Evolutionary conservation across 1,140 invertebrate genomes (phyloP).

Genomic region (Potamilus streckersoni): DNA sequence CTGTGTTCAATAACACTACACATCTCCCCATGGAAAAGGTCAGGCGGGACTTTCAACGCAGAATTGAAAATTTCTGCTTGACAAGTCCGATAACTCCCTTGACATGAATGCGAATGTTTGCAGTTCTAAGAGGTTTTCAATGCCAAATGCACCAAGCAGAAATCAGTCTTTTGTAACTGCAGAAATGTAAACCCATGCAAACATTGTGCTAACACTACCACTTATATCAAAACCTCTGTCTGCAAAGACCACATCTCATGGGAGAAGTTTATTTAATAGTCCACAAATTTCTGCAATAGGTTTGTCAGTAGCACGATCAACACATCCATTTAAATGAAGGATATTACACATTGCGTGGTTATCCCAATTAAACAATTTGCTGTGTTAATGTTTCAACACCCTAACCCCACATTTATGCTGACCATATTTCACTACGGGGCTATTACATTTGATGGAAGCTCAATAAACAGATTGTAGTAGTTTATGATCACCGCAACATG

Average conservation of each 20-base stretch:
- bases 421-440: constrained; percentile 9
- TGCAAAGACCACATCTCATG: constrained; percentile 24
- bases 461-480: too few species aligned
- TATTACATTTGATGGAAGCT: too few species aligned
- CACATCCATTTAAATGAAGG: constrained; percentile 30
- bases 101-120: constrained; percentile 48
- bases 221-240: constrained; percentile 25
- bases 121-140: constrained; percentile 38
- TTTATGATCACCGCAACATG: too few species aligned
- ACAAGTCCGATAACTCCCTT: constrained; percentile 46
- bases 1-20: too few species aligned
- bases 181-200: constrained; percentile 16
- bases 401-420: background rate
- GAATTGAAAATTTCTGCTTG: constrained; percentile 10
- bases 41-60: background rate
- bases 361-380: constrained; percentile 10
- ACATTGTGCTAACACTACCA: constrained; percentile 6
- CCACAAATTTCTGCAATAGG: constrained; percentile 12
- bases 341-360: constrained; percentile 11
- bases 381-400: constrained; percentile 4
- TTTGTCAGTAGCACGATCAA: constrained; percentile 20
- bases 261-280: constrained; percentile 14
- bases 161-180: constrained; percentile 12
- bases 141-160: constrained; percentile 30
- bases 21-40: too few species aligned